Conservation (phyloP, 2,113 vertebrate species). For the Calonectris borealis region DNA sequence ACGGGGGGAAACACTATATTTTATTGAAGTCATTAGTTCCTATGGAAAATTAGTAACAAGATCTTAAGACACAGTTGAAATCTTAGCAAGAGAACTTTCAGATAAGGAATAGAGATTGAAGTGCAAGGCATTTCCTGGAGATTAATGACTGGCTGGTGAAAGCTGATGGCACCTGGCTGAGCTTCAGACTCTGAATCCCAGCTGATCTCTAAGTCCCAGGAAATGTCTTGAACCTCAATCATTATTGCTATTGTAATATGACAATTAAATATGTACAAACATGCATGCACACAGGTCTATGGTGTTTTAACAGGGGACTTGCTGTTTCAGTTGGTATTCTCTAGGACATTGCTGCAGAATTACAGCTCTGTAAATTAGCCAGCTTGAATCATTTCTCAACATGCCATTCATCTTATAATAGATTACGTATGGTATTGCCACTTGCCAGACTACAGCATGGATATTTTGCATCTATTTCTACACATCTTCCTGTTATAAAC, state of each 20-base stretch:
- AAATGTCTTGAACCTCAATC: conserved; percentile 6
- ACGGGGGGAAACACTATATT: fast-evolving
- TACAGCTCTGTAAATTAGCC: not conserved
- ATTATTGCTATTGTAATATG: conserved; percentile 20
- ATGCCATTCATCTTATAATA: not conserved
- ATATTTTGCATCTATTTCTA: conserved; percentile 19
- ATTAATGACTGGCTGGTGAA: conserved; percentile 58
- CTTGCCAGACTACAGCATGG: not conserved
- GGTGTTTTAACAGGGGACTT: not conserved
- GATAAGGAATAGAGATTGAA: conserved; percentile 32
- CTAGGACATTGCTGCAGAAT: not conserved
- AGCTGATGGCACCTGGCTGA: conserved; percentile 36
- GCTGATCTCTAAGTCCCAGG: conserved; percentile 29
- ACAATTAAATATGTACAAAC: not conserved
- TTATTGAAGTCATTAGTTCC: not conserved
- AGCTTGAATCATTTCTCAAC: not conserved
- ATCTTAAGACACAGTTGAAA: not conserved
- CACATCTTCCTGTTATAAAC: conserved; percentile 18
- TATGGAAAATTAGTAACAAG: not conserved
- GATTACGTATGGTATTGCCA: conserved; percentile 1
- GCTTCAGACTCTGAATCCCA: conserved; percentile 29
- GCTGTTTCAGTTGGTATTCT: not conserved
- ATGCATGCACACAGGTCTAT: fast-evolving
- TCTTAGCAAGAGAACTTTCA: conserved; percentile 1
- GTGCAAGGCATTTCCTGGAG: conserved; percentile 47